A percentile compares a stretch with the other conserved stretches of the same genome.
These are phyloP conservation scores for Mamestra brassicae DNA, from an alignment of 2,888 invertebrate genomes.

Conservation along the genomic window DNA sequence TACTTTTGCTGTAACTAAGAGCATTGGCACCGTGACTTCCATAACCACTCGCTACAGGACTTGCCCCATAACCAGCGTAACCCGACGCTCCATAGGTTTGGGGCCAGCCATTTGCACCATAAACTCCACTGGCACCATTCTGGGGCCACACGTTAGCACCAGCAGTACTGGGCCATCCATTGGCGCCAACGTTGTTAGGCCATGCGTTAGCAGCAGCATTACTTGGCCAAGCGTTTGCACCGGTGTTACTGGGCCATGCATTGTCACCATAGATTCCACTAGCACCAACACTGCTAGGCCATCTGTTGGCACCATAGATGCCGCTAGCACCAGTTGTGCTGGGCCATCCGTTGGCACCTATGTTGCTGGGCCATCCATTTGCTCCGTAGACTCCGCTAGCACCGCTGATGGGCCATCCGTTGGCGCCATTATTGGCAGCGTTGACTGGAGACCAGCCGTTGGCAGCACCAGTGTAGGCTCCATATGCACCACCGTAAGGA, in stretches of 20 bases:
- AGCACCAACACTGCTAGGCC: slow-evolving; percentile 25
- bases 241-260: slow-evolving; percentile 28
- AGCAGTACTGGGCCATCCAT: slow-evolving; percentile 27
- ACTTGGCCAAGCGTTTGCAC: slow-evolving; percentile 35
- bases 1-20: slow-evolving; percentile 29
- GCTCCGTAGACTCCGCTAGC: slow-evolving; percentile 13
- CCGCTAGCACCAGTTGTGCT: slow-evolving; percentile 1
- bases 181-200: slow-evolving; percentile 21
- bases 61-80: slow-evolving; percentile 20
- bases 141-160: slow-evolving; percentile 46
- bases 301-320: slow-evolving; percentile 12
- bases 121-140: slow-evolving; percentile 23
- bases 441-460: slow-evolving; percentile 37
- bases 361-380: slow-evolving; percentile 26
- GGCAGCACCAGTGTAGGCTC: slow-evolving; percentile 22
- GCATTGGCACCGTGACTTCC: slow-evolving; percentile 40
- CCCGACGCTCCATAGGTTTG: slow-evolving; percentile 34
- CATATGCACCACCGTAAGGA: slow-evolving; percentile 22
- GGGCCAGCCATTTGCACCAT: slow-evolving; percentile 44
- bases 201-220: slow-evolving; percentile 4
- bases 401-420: not conserved
- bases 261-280: slow-evolving; percentile 27
- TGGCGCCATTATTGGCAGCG: slow-evolving; percentile 18
- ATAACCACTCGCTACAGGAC: slow-evolving; percentile 3
- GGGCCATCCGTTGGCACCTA: slow-evolving; percentile 19